Percentiles rank a stretch among this genome's conserved stretches.
These are phyloP conservation scores for Hermetia illucens DNA, from an alignment of 1,140 invertebrate species.

Conservation along the genomic window DNA sequence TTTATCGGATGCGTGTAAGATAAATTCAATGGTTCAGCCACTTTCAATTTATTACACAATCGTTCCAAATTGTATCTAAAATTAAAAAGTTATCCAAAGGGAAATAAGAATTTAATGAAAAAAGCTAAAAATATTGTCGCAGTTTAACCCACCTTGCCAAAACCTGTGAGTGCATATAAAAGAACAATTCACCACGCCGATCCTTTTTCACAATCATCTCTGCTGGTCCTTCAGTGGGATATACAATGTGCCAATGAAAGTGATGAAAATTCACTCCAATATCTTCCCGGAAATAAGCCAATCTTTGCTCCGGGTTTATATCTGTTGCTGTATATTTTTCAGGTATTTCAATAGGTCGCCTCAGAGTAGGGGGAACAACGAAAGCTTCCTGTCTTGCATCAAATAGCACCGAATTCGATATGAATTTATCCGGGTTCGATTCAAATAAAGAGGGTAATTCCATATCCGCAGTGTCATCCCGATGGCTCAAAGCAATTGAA, in stretches of 20 bases:
- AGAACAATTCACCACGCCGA: conserved; percentile 51
- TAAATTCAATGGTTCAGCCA: conserved; percentile 33
- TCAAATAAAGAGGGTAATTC: too few species aligned
- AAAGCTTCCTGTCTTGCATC: too few species aligned
- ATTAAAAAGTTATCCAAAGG: conserved; percentile 4
- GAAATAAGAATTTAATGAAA: not conserved
- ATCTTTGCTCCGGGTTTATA: conserved; percentile 26
- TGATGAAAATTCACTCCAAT: conserved; percentile 47
- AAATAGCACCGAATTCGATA: too few species aligned
- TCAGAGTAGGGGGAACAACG: too few species aligned
- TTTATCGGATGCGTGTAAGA: conserved; percentile 40
- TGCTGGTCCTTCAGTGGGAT: conserved; percentile 42
- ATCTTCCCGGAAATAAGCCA: conserved; percentile 44
- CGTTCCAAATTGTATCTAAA: conserved; percentile 49
- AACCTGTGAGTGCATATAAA: conserved; percentile 57
- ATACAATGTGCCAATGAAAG: conserved; percentile 68
- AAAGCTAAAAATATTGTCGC: too few species aligned
- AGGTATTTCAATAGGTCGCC: conserved; percentile 16
- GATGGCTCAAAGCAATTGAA: too few species aligned
- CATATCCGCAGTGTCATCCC: too few species aligned
- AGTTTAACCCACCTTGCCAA: conserved; percentile 32
- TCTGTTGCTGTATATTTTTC: conserved; percentile 24
- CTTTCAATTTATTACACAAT: conserved; percentile 36
- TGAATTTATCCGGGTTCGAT: too few species aligned
- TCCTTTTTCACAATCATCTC: conserved; percentile 42